A percentile compares a stretch with the other conserved stretches of the same genome.
phyloP scores from a whole-genome alignment of 2,888 invertebrate species.

The Portevinia maculata region DNA sequence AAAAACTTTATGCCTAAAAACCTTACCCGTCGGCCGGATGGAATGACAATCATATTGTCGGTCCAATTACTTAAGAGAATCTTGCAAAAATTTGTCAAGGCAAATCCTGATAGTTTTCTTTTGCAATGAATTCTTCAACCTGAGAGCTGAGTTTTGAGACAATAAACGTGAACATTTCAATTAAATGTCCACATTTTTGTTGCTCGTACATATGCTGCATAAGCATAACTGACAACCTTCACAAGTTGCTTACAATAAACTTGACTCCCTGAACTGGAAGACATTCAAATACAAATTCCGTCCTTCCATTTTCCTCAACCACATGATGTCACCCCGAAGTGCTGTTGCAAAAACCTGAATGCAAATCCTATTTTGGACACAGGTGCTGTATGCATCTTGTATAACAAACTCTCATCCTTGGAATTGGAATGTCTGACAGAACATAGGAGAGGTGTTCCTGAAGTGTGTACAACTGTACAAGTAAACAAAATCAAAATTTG shows the following conservation, averaged over 20 bases:
- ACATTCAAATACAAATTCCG: constrained; percentile 49
- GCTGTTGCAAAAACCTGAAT: constrained; percentile 52
- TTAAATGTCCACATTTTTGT: constrained; percentile 66
- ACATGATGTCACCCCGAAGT: constrained; percentile 59
- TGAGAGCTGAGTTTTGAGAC: not conserved
- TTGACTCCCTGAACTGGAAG: constrained; percentile 18
- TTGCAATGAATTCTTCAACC: constrained; percentile 45
- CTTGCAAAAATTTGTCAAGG: constrained; percentile 10
- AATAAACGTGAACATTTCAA: constrained; percentile 63
- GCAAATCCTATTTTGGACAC: constrained; percentile 72
- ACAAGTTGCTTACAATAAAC: not conserved
- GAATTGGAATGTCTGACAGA: constrained; percentile 43
- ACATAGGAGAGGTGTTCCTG: constrained; percentile 1
- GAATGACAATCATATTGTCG: constrained; percentile 50
- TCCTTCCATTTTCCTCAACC: constrained; percentile 46
- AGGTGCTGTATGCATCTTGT: constrained; percentile 65
- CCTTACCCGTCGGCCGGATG: constrained; percentile 31
- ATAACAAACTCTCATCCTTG: constrained; percentile 51
- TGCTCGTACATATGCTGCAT: not conserved
- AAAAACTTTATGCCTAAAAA: constrained; percentile 56
- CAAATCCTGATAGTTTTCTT: constrained; percentile 15
- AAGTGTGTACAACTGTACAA: constrained; percentile 4
- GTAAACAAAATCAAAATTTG: constrained; percentile 69
- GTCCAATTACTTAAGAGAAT: constrained; percentile 67
- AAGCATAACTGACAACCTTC: constrained; percentile 3